phyloP scores from a whole-genome alignment of 1,140 invertebrate species.

The Trichonephila inaurata region DNA sequence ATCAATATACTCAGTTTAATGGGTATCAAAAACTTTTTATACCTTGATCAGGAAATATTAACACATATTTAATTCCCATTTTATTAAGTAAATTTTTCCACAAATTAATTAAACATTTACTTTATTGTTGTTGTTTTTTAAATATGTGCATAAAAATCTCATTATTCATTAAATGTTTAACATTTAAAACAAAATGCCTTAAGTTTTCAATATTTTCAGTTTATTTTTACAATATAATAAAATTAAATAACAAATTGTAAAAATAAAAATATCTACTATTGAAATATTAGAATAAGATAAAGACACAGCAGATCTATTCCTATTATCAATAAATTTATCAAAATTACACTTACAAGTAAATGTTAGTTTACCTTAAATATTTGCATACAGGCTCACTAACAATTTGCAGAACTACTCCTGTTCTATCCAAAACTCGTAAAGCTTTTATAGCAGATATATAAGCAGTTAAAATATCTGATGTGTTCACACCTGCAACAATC shows the following conservation, averaged over 20 bases:
- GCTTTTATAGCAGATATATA: constrained; percentile 97
- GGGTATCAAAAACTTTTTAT: too few relatives aligned
- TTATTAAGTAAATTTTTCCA: too few relatives aligned
- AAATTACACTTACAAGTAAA: background rate
- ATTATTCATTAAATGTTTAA: too few relatives aligned
- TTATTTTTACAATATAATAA: too few relatives aligned
- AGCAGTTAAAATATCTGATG: constrained; percentile 97
- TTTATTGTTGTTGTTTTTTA: too few relatives aligned
- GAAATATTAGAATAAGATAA: background rate
- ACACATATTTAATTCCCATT: too few relatives aligned
- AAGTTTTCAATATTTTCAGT: too few relatives aligned
- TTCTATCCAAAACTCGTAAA: constrained; percentile 93
- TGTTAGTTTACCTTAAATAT: constrained; percentile 80
- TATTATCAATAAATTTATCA: background rate
- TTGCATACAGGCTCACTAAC: constrained; percentile 95
- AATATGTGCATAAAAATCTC: too few relatives aligned
- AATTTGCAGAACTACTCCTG: constrained; percentile 95
- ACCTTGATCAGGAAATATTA: too few relatives aligned
- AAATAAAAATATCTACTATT: background rate
- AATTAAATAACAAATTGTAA: background rate
- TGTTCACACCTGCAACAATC: constrained; percentile 88
- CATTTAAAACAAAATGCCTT: too few relatives aligned
- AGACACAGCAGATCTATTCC: background rate
- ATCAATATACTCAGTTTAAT: too few relatives aligned
- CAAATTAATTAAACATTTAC: too few relatives aligned